Evolutionary conservation across 1,140 invertebrate genomes (phyloP).

Genomic region (Lutraria rhynchaena): DNA sequence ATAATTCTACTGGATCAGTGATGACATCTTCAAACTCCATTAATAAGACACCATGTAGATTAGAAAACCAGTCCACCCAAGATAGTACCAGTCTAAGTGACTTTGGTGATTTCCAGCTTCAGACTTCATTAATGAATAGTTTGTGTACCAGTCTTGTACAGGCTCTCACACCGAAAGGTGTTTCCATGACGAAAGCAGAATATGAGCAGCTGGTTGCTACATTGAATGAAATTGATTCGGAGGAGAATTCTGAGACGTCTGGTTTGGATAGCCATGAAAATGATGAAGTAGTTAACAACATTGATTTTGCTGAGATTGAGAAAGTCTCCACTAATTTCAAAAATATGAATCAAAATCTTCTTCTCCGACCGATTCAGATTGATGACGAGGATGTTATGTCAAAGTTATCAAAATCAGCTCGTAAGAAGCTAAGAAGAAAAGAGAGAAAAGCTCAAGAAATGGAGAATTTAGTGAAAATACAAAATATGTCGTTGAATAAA

Average conservation of each 20-base stretch:
- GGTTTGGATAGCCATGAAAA: neutral
- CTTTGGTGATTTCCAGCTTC: slow-evolving; percentile 55
- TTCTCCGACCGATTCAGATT: slow-evolving; percentile 20
- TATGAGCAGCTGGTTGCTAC: slow-evolving; percentile 33
- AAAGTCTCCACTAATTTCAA: slow-evolving; percentile 39
- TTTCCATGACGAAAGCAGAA: slow-evolving; percentile 42
- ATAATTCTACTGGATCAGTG: too few relatives aligned
- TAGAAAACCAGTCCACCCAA: slow-evolving; percentile 12
- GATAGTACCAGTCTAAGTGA: slow-evolving; percentile 14
- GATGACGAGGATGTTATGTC: slow-evolving; percentile 32
- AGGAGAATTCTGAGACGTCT: neutral
- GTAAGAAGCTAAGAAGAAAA: slow-evolving; percentile 45
- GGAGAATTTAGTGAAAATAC: neutral
- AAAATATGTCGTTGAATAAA: slow-evolving; percentile 15
- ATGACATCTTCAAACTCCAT: too few relatives aligned
- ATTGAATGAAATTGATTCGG: slow-evolving; percentile 26
- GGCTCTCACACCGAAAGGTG: slow-evolving; percentile 54
- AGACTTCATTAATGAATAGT: slow-evolving; percentile 48
- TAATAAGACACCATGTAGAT: neutral
- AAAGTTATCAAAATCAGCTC: slow-evolving; percentile 38
- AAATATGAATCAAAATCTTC: slow-evolving; percentile 14
- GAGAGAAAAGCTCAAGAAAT: slow-evolving; percentile 26
- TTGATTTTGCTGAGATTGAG: slow-evolving; percentile 47
- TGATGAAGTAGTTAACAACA: slow-evolving; percentile 12
- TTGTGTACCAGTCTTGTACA: slow-evolving; percentile 51